phyloP scores from a whole-genome alignment of 2,888 invertebrate species.

The Protophormia terraenovae region DNA sequence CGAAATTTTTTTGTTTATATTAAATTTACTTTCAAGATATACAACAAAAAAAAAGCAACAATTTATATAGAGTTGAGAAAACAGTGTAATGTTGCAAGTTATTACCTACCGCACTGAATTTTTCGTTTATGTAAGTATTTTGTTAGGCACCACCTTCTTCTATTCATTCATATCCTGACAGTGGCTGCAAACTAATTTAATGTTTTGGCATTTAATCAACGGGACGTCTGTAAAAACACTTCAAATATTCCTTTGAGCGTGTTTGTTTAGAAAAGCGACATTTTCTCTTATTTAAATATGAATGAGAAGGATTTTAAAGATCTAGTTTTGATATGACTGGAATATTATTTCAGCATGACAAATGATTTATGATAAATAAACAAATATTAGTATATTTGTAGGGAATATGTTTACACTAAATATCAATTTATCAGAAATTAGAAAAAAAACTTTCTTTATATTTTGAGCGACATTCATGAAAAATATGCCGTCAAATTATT shows the following conservation, averaged over 20 bases:
- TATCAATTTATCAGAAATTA: slow-evolving; percentile 64
- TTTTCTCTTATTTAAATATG: neutral
- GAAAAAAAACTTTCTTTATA: neutral
- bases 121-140: neutral
- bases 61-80: slow-evolving; percentile 4
- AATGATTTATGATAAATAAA: slow-evolving; percentile 74
- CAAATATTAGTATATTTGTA: slow-evolving; percentile 63
- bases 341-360: slow-evolving; percentile 70
- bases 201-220: slow-evolving; percentile 63
- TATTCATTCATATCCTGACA: slow-evolving; percentile 56
- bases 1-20: slow-evolving; percentile 55
- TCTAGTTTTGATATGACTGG: neutral
- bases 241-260: neutral
- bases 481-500: neutral
- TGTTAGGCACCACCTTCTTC: slow-evolving; percentile 32
- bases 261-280: neutral
- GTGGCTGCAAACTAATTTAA: slow-evolving; percentile 64
- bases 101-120: slow-evolving; percentile 64
- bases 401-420: slow-evolving; percentile 72
- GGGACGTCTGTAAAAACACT: slow-evolving; percentile 49
- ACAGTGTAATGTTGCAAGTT: slow-evolving; percentile 34
- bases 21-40: neutral
- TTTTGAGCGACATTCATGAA: neutral
- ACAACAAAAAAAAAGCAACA: neutral
- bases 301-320: neutral